Percentiles rank a stretch among this genome's conserved stretches.
Conservation (phyloP, 2,888 invertebrate species). For the Ichneumoninae sp. region DNA sequence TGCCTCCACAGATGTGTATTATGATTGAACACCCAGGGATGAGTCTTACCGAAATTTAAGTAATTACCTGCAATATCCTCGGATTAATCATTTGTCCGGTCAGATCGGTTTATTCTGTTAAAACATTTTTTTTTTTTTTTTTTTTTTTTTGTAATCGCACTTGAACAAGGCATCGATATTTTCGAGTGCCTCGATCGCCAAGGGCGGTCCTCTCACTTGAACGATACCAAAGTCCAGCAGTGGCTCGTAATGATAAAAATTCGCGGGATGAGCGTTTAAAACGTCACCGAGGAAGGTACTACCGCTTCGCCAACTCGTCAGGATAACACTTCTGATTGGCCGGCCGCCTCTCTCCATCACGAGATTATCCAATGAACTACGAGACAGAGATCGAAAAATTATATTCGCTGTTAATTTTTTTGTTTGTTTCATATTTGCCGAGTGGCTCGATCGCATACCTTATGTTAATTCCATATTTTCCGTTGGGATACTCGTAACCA, state of each 20-base stretch:
- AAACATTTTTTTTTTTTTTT: too few relatives aligned
- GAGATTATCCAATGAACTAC: slow-evolving; percentile 88
- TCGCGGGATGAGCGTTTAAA: slow-evolving; percentile 93
- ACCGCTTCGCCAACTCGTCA: slow-evolving; percentile 96
- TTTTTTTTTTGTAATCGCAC: slow-evolving; percentile 91
- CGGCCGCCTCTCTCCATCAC: slow-evolving; percentile 89
- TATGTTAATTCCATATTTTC: slow-evolving; percentile 85
- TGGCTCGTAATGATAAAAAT: slow-evolving; percentile 96
- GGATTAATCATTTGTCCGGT: neutral
- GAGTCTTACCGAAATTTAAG: slow-evolving; percentile 91
- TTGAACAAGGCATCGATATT: slow-evolving; percentile 90
- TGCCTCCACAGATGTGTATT: slow-evolving; percentile 94
- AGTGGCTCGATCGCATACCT: slow-evolving; percentile 76
- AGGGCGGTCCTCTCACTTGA: slow-evolving; percentile 91
- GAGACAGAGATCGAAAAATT: slow-evolving; percentile 16
- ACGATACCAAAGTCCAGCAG: slow-evolving; percentile 92
- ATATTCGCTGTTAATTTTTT: neutral
- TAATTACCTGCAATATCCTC: slow-evolving; percentile 86
- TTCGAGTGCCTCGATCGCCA: slow-evolving; percentile 88
- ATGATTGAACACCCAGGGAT: slow-evolving; percentile 93
- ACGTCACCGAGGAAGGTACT: slow-evolving; percentile 96
- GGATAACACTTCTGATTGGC: slow-evolving; percentile 91
- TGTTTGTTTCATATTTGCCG: neutral
- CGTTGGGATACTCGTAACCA: slow-evolving; percentile 87
- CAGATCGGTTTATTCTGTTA: too few relatives aligned